A percentile compares a stretch with the other conserved stretches of the same genome.
Evolutionary conservation across 2,797 vertebrate genomes (phyloP).

Genomic region (Apodemus agrarius): DNA sequence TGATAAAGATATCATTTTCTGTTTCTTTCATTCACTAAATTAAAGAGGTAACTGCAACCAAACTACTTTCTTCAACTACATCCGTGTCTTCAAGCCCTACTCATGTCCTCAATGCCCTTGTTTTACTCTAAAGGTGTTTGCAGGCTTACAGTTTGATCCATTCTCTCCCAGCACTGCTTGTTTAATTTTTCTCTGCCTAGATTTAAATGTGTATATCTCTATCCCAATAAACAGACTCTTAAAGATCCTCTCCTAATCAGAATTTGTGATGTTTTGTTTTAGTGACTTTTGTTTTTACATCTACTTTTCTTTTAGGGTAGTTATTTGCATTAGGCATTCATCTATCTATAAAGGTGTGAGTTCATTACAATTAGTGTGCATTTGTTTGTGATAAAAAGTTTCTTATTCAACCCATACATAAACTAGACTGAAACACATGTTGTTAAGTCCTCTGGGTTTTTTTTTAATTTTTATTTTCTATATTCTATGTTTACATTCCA

Average conservation of each 20-base stretch:
- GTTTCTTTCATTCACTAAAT: not conserved
- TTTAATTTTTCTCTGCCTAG: not conserved
- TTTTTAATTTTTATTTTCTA: no score
- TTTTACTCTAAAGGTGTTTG: not conserved
- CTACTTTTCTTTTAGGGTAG: not conserved
- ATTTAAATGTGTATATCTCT: not conserved
- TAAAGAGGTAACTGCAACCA: not conserved
- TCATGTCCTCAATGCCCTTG: not conserved
- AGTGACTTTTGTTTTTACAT: not conserved
- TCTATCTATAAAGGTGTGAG: no score
- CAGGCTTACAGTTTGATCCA: not conserved
- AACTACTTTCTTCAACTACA: not conserved
- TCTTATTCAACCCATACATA: not conserved
- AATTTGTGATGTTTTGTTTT: not conserved
- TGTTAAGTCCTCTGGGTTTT: not conserved
- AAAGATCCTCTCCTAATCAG: not conserved
- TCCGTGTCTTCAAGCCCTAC: not conserved
- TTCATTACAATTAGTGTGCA: no score
- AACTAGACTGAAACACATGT: not conserved
- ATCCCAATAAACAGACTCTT: not conserved
- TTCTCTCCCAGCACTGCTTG: not conserved
- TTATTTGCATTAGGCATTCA: not conserved
- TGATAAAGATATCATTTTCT: not conserved
- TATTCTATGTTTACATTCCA: no score
- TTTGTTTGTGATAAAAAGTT: not conserved